Evolutionary conservation across 1,140 invertebrate species (phyloP), one percentile per base, ranked within the genome.

Genomic region (Teleogryllus occipitalis): DNA sequence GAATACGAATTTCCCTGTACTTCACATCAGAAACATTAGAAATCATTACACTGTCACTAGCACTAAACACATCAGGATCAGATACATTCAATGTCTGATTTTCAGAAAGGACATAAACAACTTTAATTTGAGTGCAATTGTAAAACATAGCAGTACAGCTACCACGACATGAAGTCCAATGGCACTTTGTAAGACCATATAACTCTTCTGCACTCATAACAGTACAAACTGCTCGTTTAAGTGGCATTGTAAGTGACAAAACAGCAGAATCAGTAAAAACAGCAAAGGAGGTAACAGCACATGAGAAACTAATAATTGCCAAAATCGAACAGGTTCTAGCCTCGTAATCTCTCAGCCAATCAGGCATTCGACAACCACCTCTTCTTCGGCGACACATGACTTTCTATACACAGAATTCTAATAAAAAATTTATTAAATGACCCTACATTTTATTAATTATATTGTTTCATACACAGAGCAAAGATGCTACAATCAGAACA

Each of bases 51-150:
- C 5, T 39, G 27, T 39, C 27, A 39, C 27, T 5, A 39, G 27
- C 27, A 39, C 27, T 39, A 39, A 39, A 39, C 27, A 39, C 27
- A 39, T 39, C 27, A 39, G 27, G 27, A 39, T 39, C 27, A 39
- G 27, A 39, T 39, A 39, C 27, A 39, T 39, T 39, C 27, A 5
- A 39, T 65, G 54, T 65, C 10, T 18, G 54, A 65, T 65, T 65
- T 65, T 65, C 54, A 65, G 54, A 65, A 14, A 65, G 18, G 10
- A 14, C 54, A 65, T 84, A 84, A n/a, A 82, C 78, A 8, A 85
- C 84, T 48, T 82, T 54, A 72, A 86, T 82, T 72, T 86, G 84
- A 78, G 79, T 83, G 81, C 85, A 86, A 21, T 80, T 78, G 80
- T 81, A 84, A 78, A 84, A 82, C 46, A 83, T 72, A 8, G 48